Evolutionary conservation across 2,797 vertebrate species (phyloP).

Genomic region (Karalla daura): DNA sequence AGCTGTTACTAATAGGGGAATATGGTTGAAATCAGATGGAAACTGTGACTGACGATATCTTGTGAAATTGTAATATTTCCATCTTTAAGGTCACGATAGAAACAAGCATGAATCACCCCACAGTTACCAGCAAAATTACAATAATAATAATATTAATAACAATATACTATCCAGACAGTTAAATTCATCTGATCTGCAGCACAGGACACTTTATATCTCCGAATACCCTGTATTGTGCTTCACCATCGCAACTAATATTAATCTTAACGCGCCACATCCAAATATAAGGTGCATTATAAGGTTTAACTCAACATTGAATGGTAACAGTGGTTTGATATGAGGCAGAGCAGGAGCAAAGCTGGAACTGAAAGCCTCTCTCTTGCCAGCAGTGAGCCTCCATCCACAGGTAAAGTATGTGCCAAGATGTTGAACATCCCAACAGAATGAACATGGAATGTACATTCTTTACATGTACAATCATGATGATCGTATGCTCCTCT

Average conservation of each 20-base stretch:
- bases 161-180: neutral
- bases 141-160: slow-evolving; percentile 13
- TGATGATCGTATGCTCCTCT: neutral
- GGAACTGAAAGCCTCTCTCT: neutral
- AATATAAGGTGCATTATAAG: too few species aligned
- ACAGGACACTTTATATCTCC: neutral
- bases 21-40: neutral
- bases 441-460: neutral
- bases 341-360: neutral
- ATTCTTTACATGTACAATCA: slow-evolving; percentile 28
- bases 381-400: too few species aligned
- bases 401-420: too few species aligned
- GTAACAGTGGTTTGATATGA: neutral
- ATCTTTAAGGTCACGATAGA: neutral
- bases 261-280: too few species aligned
- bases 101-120: slow-evolving; percentile 15
- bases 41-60: neutral
- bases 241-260: too few species aligned
- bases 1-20: neutral
- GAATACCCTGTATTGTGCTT: neutral
- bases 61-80: neutral
- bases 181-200: neutral
- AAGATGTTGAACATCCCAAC: neutral
- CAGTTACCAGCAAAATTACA: neutral
- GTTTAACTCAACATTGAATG: too few species aligned